These are phyloP conservation scores for Uria lomvia DNA, from an alignment of 2,113 vertebrate species.

Conservation along the genomic window DNA sequence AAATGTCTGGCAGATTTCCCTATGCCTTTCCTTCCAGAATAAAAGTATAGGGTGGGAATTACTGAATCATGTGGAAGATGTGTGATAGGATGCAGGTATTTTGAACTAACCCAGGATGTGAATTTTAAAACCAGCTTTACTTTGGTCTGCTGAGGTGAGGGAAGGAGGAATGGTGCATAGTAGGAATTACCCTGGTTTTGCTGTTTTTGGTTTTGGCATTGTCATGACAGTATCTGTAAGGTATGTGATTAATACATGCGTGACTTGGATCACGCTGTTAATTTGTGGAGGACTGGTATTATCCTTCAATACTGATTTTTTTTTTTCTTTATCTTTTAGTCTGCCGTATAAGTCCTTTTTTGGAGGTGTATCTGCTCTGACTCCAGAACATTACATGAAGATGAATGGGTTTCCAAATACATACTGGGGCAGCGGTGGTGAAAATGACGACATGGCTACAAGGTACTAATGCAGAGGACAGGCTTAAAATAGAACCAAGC, in stretches of 20 bases:
- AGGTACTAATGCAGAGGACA: conserved; percentile 44
- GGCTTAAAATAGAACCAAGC: neutral
- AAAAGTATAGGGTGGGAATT: neutral
- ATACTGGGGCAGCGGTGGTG: conserved; percentile 69
- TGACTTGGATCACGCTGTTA: neutral
- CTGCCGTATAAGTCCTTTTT: conserved; percentile 71
- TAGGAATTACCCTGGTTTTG: neutral
- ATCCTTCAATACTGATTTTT: neutral
- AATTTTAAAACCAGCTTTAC: neutral
- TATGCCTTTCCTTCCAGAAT: neutral
- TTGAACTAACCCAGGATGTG: neutral
- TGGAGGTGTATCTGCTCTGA: conserved; percentile 74
- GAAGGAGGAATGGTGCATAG: neutral
- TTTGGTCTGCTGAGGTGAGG: neutral
- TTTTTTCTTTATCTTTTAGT: conserved; percentile 8
- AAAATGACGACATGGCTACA: conserved; percentile 71
- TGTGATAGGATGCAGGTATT: neutral
- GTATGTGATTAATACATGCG: no score
- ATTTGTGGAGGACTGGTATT: neutral
- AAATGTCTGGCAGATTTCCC: neutral
- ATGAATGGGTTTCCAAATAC: conserved; percentile 79
- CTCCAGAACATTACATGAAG: conserved; percentile 76
- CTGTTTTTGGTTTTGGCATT: neutral
- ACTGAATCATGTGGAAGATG: neutral
- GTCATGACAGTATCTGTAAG: neutral